Evolutionary conservation across 1,140 invertebrate genomes (phyloP).

Genomic region (Pomacea maculata): DNA sequence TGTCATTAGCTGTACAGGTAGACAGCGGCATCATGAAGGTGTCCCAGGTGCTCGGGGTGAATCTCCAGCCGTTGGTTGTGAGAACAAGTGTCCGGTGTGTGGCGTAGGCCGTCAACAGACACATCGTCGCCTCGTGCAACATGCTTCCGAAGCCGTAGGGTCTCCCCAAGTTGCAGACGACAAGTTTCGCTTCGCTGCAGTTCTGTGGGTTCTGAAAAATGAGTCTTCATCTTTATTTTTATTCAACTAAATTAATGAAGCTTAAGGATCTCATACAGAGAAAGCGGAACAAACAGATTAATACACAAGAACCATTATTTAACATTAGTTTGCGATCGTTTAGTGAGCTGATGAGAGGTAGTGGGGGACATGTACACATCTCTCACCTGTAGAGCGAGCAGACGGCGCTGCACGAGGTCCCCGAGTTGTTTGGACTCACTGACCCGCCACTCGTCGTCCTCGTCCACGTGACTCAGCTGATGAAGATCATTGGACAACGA

Average conservation of each 20-base stretch:
- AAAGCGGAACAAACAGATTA: too few relatives aligned
- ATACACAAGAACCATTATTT: too few relatives aligned
- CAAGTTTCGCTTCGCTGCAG: constrained; percentile 85
- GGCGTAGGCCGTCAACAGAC: constrained; percentile 94
- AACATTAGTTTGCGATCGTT: too few relatives aligned
- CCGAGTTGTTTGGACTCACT: constrained; percentile 81
- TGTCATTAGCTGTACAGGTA: constrained; percentile 72
- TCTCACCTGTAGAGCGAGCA: constrained; percentile 78
- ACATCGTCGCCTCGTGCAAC: constrained; percentile 96
- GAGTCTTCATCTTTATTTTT: too few relatives aligned
- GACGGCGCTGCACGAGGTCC: constrained; percentile 83
- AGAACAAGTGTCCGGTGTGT: constrained; percentile 93
- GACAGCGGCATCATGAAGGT: constrained; percentile 93
- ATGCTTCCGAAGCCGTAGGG: constrained; percentile 97
- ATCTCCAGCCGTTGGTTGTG: constrained; percentile 96
- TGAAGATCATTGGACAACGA: constrained; percentile 49
- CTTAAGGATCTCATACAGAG: too few relatives aligned
- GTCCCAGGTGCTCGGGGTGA: constrained; percentile 88
- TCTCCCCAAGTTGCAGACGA: constrained; percentile 93
- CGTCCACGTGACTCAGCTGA: constrained; percentile 70
- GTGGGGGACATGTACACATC: too few relatives aligned
- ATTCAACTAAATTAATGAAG: too few relatives aligned
- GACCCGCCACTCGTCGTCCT: constrained; percentile 81
- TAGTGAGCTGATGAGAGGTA: too few relatives aligned
- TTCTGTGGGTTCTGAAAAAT: constrained; percentile 79